Evolutionary conservation across 2,113 vertebrate genomes (phyloP), one percentile per base, ranked within the genome.

Genomic region (Ramphastos sulfuratus): DNA sequence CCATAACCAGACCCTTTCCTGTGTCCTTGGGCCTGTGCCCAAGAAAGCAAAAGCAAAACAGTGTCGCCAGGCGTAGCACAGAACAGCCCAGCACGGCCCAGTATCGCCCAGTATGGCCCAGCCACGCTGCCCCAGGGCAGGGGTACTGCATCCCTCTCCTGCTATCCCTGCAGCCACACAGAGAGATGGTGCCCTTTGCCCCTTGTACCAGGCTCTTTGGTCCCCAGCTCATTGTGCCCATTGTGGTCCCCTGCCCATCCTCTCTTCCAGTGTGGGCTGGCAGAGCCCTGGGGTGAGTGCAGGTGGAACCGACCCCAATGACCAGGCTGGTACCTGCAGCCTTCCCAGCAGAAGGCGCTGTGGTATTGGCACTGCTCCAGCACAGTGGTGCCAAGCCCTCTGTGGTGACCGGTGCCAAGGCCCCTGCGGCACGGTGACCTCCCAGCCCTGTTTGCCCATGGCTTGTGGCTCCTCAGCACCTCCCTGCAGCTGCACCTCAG

Each of bases 401-500:
- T 4, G 74, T 0, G 2, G 33, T 56, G 55, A 15, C 55, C 0
- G 0, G 6, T 35, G 59, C n/a, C 1, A 56, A 56, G 28, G 27
- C 9, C 28, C 30, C 55, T 56, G 55, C 16, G 0, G 17, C 3
- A 0, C 1, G 0, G 16, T 2, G 0, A 33, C 3, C 7, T 0
- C 17, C 12, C 18, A 6, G 16, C 46, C 8, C 65, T 33, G 69
- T 63, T 85, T 54, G 52, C 28, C 8, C 6, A 16, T 0, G 77
- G 56, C 20, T 70, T 46, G 18, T 12, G 18, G 30, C 25, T 50
- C 28, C 84, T 33, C n/a, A 18, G 65, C 25, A 1, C 11, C 28
- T 37, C 27, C 75, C 2, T 1, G 33, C 15, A 60, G 46, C 1
- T 1, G 8, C 65, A 19, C 28, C 30, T 18, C 74, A 3, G 27